Base-by-base conservation (phyloP, 2,888 invertebrate species). In the Chymomyza caudatula region DNA sequence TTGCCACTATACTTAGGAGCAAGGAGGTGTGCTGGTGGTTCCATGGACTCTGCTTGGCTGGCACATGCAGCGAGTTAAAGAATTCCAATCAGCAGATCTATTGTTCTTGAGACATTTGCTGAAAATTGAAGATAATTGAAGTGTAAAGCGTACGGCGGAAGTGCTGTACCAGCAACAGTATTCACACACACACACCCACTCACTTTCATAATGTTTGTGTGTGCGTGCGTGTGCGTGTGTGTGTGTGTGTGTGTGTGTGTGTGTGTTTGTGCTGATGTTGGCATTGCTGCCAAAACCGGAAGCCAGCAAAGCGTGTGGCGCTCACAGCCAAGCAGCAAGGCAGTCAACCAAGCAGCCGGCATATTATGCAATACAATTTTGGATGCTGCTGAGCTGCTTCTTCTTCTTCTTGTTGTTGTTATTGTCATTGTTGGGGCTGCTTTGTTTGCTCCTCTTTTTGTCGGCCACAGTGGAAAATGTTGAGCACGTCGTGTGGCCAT, bases 91-190 rank as follows among this genome's bases (percentile, higher is more conserved):
- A 86, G 76, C 77, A 78, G 69, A 71, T 73, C 77, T 72, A 86
- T 86, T 86, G 85, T 86, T 86, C 85, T 86, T 84, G 82, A 86
- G 86, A 86, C 86, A 82, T 85, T 86, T 75, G 76, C 77, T 69
- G 79, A 76, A 86, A 85, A 84, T 86, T 86, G 86, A 78, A 86
- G 85, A 86, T 86, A 86, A 86, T 86, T 86, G 85, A 86, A 86
- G 85, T 84, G 85, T 81, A 78, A 83, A 86, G 75, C 80, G 78
- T 74, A 63, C 73, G 73, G 65, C 84, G 86, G 84, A 86, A 84
- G 77, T 83, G 85, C 81, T 78, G 66, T 77, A 82, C 76, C 82
- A 84, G 82, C 77, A 77, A 20, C 29, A 37, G 29, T 37, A 37
- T 37, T 37, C 29, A 37, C 29, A 37, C 29, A 11, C 29, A 37